Base-by-base conservation (phyloP, 2,797 vertebrate genomes). In the Taenioides sp. region DNA sequence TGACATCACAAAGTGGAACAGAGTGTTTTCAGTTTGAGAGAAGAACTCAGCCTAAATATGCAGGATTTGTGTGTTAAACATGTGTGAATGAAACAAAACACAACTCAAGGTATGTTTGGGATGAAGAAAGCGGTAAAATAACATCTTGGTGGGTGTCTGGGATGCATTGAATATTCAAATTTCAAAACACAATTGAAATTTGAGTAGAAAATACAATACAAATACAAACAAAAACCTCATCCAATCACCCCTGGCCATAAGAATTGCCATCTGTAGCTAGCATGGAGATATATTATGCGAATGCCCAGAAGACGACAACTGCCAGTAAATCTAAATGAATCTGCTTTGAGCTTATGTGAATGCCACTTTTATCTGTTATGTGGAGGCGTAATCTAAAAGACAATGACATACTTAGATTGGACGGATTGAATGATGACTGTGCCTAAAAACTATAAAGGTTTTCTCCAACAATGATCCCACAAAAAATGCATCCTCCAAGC, bases 371-470 rank as follows among this genome's bases (percentile, higher is more conserved):
- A 20, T 60, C 58, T 60, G 58, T 60, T 5, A 17, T 58, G 10
- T 58, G 22, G 55, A 17, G 55, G 25, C 23, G 14, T 31, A 2
- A 23, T 12, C 11, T 60, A 60, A 60, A 28, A 60, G 14, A 60
- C 58, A 18, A 60, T 60, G 58, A 60, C 58, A 60, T 28, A 60
- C 27, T 60, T 27, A 60, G 14, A 60, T 16, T 7, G 58, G 58
- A 60, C 31, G 25, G 17, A 60, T 9, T 60, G 58, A 60, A 60
- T 60, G 58, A 60, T 60, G 58, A 57, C 22, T 12, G 10, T 25
- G 22, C 11, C 22, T 23, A 23, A 57, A 57, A 23, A 23, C n/a
- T 57, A 25, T 23, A 23, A 57, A 57, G 54, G 54, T 57, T 57
- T 57, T 57, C 54, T 14, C 54, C 11, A 55, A 59, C 57, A 60